Percentiles rank a stretch among this genome's conserved stretches.
These are phyloP conservation scores for Calycopis cecrops DNA, from an alignment of 1,140 invertebrate species.

Conservation along the genomic window DNA sequence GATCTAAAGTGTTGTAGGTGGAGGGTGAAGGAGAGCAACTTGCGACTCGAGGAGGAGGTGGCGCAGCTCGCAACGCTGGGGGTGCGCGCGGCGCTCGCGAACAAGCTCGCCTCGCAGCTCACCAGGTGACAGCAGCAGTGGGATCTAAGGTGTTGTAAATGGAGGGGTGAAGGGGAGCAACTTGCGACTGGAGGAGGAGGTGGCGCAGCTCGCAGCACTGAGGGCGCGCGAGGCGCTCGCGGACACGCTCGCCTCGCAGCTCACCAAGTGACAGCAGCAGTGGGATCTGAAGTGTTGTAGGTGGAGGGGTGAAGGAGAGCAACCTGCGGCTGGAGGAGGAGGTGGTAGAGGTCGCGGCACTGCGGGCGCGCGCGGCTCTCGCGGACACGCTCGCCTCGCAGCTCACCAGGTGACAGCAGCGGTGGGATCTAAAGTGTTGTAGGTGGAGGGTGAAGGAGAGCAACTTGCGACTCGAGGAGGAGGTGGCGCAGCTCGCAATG, in stretches of 20 bases:
- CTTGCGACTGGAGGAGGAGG: no score
- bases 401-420: no score
- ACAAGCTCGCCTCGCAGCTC: slow-evolving; percentile 34
- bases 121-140: no score
- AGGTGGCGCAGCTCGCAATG: no score
- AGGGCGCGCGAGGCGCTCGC: slow-evolving; percentile 53
- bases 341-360: slow-evolving; percentile 77
- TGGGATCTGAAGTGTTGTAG: no score
- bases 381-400: slow-evolving; percentile 59
- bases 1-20: no score
- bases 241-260: slow-evolving; percentile 45
- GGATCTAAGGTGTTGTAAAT: no score
- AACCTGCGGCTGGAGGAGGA: slow-evolving; percentile 84
- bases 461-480: neutral
- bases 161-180: no score
- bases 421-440: no score
- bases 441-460: slow-evolving; percentile 61
- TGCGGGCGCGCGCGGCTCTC: slow-evolving; percentile 57
- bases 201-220: slow-evolving; percentile 34
- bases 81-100: slow-evolving; percentile 42
- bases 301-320: no score
- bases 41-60: neutral
- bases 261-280: no score
- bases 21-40: slow-evolving; percentile 50
- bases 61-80: no score